Evolutionary conservation across 2,797 vertebrate species (phyloP).

Genomic region (Ambastaia sidthimunki): DNA sequence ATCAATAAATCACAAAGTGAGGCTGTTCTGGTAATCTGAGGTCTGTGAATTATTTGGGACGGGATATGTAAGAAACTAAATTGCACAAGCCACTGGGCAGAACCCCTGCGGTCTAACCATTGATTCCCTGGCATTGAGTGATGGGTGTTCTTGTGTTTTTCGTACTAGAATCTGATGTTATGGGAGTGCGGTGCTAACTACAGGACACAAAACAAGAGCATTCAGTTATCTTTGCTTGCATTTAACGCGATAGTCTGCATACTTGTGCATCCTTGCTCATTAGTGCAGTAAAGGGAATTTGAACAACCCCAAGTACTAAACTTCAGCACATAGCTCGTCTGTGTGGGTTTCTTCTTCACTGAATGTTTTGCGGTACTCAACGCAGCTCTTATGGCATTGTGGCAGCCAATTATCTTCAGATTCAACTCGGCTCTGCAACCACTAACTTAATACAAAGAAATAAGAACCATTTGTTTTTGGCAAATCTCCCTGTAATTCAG

Average conservation of each 20-base stretch:
- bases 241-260: background rate
- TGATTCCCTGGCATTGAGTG: constrained; percentile 11
- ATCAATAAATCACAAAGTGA: constrained; percentile 6
- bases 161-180: constrained; percentile 19
- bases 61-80: constrained; percentile 14
- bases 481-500: constrained; percentile 8
- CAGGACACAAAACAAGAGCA: background rate
- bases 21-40: background rate
- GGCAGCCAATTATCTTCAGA: background rate
- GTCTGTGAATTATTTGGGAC: constrained; percentile 21
- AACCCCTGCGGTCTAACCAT: constrained; percentile 19
- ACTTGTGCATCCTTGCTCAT: constrained; percentile 6
- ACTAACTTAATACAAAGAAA: background rate
- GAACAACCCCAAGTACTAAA: background rate
- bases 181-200: constrained; percentile 11
- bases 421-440: background rate
- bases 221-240: background rate
- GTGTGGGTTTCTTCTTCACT: no score
- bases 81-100: constrained; percentile 1
- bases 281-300: background rate
- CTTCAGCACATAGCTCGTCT: no score
- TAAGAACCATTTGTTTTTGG: background rate
- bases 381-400: background rate
- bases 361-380: no score
- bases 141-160: constrained; percentile 24